phyloP scores from a whole-genome alignment of 2,888 invertebrate species.

The Nowickia ferox region DNA sequence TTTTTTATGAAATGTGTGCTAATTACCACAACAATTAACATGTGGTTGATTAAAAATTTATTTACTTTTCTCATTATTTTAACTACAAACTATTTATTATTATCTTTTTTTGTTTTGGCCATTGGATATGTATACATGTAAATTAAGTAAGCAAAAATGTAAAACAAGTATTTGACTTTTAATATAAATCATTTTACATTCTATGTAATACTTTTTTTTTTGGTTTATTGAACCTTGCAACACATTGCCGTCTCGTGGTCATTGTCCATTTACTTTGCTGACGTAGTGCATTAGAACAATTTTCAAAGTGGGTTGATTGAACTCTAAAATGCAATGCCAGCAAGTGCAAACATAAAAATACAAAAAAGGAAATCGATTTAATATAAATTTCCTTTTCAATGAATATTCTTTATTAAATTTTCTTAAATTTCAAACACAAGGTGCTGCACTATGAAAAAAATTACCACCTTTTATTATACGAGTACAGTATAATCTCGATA shows the following conservation, averaged over 20 bases:
- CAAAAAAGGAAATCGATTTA: constrained; percentile 35
- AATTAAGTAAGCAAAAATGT: constrained; percentile 18
- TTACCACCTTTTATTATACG: too few relatives aligned
- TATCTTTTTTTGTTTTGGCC: neutral
- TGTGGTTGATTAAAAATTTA: constrained; percentile 25
- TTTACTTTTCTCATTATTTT: neutral
- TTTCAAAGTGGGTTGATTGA: constrained; percentile 21
- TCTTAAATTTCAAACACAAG: neutral
- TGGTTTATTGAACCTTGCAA: constrained; percentile 60
- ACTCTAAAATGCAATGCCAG: constrained; percentile 42
- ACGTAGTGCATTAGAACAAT: constrained; percentile 21
- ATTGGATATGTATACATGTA: constrained; percentile 25
- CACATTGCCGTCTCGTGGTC: neutral
- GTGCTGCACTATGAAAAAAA: neutral
- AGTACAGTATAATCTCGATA: too few relatives aligned
- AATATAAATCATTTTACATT: constrained; percentile 35
- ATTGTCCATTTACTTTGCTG: neutral
- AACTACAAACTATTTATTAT: too few relatives aligned
- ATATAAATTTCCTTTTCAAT: constrained; percentile 29
- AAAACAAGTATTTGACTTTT: constrained; percentile 15
- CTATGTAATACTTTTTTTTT: constrained; percentile 3
- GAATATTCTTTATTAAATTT: neutral
- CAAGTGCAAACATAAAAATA: neutral
- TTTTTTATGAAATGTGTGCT: constrained; percentile 25
- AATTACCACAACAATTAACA: constrained; percentile 48